phyloP scores from a whole-genome alignment of 2,113 vertebrate genomes.

The Nothobranchius furzeri region DNA sequence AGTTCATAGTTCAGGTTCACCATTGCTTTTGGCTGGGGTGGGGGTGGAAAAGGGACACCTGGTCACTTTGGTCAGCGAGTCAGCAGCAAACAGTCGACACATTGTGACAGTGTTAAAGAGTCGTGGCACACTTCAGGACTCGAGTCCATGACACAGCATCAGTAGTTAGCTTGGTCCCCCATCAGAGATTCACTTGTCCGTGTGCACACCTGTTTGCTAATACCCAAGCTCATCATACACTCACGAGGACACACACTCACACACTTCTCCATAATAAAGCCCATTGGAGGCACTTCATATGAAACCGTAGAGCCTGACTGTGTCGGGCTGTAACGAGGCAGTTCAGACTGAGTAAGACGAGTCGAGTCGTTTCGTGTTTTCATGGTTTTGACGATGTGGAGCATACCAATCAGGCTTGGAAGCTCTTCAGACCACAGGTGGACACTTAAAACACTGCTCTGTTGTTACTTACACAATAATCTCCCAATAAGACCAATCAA shows the following conservation, averaged over 20 bases:
- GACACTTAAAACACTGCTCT: constrained; percentile 22
- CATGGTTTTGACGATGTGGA: constrained; percentile 5
- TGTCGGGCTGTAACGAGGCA: constrained; percentile 68
- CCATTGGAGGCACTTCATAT: constrained; percentile 83
- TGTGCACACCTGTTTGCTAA: constrained; percentile 61
- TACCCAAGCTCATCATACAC: constrained; percentile 62
- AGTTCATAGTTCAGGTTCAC: constrained; percentile 34
- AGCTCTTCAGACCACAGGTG: constrained; percentile 12
- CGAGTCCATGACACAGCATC: constrained; percentile 75
- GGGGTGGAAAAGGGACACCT: constrained; percentile 62
- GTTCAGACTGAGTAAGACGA: constrained; percentile 34
- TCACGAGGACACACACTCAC: constrained; percentile 32
- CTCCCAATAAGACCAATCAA: constrained; percentile 6
- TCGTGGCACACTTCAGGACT: constrained; percentile 72
- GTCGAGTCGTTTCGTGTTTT: constrained; percentile 23
- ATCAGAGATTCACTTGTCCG: constrained; percentile 60
- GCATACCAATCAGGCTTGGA: constrained; percentile 12
- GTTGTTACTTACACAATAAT: constrained; percentile 6
- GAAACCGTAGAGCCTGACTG: constrained; percentile 74
- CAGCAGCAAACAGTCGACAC: constrained; percentile 75
- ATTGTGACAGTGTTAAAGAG: constrained; percentile 59
- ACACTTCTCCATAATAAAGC: constrained; percentile 59
- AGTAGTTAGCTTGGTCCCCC: constrained; percentile 80
- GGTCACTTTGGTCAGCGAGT: constrained; percentile 77
- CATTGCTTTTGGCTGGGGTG: constrained; percentile 31